phyloP scores from a whole-genome alignment of 2,797 vertebrate species.

The Acanthurus tractus region DNA sequence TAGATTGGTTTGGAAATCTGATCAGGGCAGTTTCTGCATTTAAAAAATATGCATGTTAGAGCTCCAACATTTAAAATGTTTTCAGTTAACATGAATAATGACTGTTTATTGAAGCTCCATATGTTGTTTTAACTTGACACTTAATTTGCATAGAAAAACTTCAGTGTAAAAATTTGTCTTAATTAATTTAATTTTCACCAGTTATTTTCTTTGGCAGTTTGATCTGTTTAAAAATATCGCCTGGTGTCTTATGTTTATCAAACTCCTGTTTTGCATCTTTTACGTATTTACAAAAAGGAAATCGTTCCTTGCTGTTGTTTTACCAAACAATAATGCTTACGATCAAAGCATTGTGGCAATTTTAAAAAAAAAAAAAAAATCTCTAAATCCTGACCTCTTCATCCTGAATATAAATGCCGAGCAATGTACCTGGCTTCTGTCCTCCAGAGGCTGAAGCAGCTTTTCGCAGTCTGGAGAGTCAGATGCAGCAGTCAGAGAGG shows the following conservation, averaged over 20 bases:
- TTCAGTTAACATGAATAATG: background rate
- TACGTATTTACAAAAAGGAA: background rate
- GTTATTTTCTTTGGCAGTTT: background rate
- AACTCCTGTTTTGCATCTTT: no score
- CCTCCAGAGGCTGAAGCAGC: slow-evolving; percentile 44
- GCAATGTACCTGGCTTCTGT: slow-evolving; percentile 42
- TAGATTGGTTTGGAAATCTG: background rate
- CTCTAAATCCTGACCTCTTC: background rate
- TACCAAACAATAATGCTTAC: background rate
- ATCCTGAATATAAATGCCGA: background rate
- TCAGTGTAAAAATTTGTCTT: no score
- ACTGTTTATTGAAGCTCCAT: background rate
- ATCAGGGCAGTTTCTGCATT: background rate
- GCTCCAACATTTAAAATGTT: background rate
- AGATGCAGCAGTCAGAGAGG: slow-evolving; percentile 46
- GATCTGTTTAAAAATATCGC: background rate
- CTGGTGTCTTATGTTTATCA: background rate
- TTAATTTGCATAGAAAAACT: no score
- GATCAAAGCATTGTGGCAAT: no score
- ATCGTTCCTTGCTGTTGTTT: background rate
- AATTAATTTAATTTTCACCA: no score
- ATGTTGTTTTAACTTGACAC: no score
- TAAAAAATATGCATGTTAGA: background rate
- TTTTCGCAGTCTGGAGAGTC: slow-evolving; percentile 49
- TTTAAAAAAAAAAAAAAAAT: no score